Evolutionary conservation across 2,797 vertebrate genomes (phyloP), one percentile per base, ranked within the genome.

Genomic region (Dromococcyx pavoninus): DNA sequence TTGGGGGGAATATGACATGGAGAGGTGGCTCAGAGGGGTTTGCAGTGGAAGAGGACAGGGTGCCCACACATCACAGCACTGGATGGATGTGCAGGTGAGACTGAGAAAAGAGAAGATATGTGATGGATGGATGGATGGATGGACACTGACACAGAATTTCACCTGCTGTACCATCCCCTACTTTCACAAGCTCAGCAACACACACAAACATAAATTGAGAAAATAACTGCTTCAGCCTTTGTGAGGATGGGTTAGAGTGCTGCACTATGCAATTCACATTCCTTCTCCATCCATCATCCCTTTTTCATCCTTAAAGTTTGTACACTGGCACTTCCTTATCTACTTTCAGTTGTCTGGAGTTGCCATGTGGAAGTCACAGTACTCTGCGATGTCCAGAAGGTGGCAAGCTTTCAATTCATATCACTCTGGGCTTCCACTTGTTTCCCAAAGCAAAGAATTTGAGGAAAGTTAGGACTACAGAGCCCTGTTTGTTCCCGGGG

Each of bases 381-480:
- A 5, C 89, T 70, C n/a, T 3, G 10, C 70, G 6, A 6, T 27
- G 77, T 39, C 96, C 96, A 3, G 91, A 53, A 96, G 96, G 80
- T 94, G 96, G 94, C 96, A 88, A 81, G 77, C 96, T 84, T 78
- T 93, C 33, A 37, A 90, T 88, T 72, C 77, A 0, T 50, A 76
- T 66, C 6, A 28, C 48, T 60, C 58, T 18, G 7, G 7, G 50
- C 73, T 64, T 19, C 60, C 66, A 1, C 56, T 18, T 2, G 0
- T n/a, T 57, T 32, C 54, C 24, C 37, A 16, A 9, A 67, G 56
- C 32, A 23, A 6, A 12, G 74, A 8, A 5, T 43, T 21, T 32
- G 65, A 35, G 35, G 43, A 17, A 37, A 44, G 30, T 7, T 9
- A 9, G n/a, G 17, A 5, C 13, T 12, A 1, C 2, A 11, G 57